phyloP scores from a whole-genome alignment of 2,797 vertebrate species.

The Euthynnus affinis region DNA sequence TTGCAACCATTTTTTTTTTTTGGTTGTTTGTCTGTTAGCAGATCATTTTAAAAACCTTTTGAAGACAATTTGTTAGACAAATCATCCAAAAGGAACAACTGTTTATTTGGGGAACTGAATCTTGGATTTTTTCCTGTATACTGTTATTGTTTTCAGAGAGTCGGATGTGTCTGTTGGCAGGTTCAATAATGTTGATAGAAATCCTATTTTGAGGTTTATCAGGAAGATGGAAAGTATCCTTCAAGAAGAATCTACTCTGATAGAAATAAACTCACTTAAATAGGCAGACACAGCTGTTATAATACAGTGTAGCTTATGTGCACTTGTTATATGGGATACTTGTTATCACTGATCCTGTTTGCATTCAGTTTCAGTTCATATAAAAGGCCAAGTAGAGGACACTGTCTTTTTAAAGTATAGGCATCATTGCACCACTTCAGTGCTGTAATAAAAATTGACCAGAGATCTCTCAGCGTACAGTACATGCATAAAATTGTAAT shows the following conservation, averaged over 20 bases:
- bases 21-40: too few species aligned
- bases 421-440: slow-evolving; percentile 13
- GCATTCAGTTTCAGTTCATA: slow-evolving; percentile 2
- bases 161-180: background rate
- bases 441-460: slow-evolving; percentile 10
- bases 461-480: slow-evolving; percentile 7
- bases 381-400: background rate
- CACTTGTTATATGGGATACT: slow-evolving; percentile 7
- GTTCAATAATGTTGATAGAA: background rate
- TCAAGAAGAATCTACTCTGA: background rate
- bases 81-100: too few species aligned
- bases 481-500: slow-evolving; percentile 27
- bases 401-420: slow-evolving; percentile 11
- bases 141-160: background rate
- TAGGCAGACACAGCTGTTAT: background rate
- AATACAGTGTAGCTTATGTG: background rate
- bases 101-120: too few species aligned
- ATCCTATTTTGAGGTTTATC: background rate
- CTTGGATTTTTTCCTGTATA: too few species aligned
- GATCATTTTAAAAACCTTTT: background rate
- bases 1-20: too few species aligned
- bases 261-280: background rate
- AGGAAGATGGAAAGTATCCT: background rate
- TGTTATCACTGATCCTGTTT: background rate
- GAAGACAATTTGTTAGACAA: too few species aligned